These are phyloP conservation scores for Crypturellus tataupa DNA, from an alignment of 2,797 vertebrate species.

Conservation along the genomic window DNA sequence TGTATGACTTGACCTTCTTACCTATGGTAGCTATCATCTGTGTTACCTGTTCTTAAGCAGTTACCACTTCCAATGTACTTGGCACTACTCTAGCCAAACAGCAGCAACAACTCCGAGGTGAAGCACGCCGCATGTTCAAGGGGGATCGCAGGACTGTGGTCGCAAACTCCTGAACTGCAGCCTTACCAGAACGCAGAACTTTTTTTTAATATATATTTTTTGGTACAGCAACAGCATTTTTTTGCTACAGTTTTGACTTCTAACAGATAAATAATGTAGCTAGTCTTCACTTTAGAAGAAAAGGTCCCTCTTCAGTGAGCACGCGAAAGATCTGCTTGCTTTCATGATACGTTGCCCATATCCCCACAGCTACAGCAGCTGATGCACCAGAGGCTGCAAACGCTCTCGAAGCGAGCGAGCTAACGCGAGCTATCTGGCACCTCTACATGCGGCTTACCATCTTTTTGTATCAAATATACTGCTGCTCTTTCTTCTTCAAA, in stretches of 20 bases:
- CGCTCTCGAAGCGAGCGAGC: not conserved
- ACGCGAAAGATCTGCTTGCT: not conserved
- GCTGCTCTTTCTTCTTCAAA: not conserved
- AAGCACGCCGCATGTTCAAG: fast-evolving
- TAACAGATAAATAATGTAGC: not conserved
- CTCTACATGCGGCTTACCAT: fast-evolving
- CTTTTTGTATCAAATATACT: not conserved
- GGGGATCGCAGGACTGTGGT: fast-evolving
- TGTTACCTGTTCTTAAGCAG: not conserved
- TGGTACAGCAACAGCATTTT: not conserved
- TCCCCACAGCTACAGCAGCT: not conserved
- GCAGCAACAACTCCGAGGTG: no score
- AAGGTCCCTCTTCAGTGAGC: not conserved
- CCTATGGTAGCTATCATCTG: not conserved
- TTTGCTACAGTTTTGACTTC: not conserved
- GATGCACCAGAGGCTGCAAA: not conserved
- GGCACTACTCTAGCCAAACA: fast-evolving
- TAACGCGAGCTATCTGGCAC: not conserved
- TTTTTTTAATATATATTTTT: not conserved
- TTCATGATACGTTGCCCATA: not conserved
- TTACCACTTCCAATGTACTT: not conserved
- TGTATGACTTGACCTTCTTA: not conserved
- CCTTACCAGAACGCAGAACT: not conserved
- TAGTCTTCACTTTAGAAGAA: not conserved
- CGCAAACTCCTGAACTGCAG: not conserved